phyloP scores from a whole-genome alignment of 2,888 invertebrate species.

The Spicauda simplicius region DNA sequence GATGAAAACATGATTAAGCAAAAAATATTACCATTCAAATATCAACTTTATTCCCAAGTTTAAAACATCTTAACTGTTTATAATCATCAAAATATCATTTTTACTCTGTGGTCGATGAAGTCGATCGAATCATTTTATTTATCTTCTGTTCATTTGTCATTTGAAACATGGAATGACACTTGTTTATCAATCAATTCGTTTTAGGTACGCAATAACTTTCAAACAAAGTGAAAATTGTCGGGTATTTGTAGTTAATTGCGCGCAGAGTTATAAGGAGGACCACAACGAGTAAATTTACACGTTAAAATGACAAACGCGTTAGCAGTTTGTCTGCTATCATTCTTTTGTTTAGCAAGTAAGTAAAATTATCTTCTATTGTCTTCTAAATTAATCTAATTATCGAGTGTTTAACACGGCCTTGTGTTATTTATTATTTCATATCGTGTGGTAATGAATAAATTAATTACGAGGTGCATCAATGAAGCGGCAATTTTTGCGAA shows the following conservation, averaged over 20 bases:
- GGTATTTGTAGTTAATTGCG: constrained; percentile 61
- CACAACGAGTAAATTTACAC: constrained; percentile 48
- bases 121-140: background rate
- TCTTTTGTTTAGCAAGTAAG: constrained; percentile 75
- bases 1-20: too few species aligned
- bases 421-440: constrained; percentile 41
- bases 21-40: too few species aligned
- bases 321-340: constrained; percentile 70
- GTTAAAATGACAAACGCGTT: constrained; percentile 73
- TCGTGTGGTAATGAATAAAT: constrained; percentile 31
- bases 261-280: constrained; percentile 56
- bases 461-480: constrained; percentile 9
- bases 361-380: constrained; percentile 42
- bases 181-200: constrained; percentile 61
- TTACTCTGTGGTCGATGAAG: background rate
- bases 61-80: too few species aligned
- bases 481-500: constrained; percentile 6
- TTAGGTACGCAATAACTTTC: constrained; percentile 62
- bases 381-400: constrained; percentile 39
- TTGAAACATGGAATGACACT: constrained; percentile 52
- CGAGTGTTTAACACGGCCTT: constrained; percentile 48
- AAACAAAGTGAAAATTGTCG: constrained; percentile 73
- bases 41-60: too few species aligned
- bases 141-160: background rate
- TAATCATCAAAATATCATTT: background rate